phyloP scores from a whole-genome alignment of 1,140 invertebrate species.

The Aleiodes sp. region DNA sequence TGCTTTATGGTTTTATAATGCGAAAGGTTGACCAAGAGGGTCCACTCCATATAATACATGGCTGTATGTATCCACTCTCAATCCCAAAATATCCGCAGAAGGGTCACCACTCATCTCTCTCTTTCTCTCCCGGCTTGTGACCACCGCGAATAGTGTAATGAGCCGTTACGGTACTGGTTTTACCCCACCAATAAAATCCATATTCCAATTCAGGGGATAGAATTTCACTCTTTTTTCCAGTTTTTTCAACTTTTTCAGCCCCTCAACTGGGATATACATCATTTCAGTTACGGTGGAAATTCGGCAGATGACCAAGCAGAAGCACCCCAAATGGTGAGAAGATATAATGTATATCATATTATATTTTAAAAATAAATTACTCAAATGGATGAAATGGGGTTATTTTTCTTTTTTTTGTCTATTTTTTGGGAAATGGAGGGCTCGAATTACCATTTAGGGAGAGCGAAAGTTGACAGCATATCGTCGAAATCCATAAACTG shows the following conservation, averaged over 20 bases:
- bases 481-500: not conserved
- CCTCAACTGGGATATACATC: conserved; percentile 46
- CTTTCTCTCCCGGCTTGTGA: too few species aligned
- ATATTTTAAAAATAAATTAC: conserved; percentile 22
- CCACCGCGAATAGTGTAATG: conserved; percentile 56
- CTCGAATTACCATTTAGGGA: not conserved
- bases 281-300: conserved; percentile 29
- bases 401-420: not conserved
- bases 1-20: conserved; percentile 63
- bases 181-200: conserved; percentile 53
- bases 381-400: not conserved
- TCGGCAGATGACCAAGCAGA: conserved; percentile 2
- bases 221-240: conserved; percentile 23
- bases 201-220: conserved; percentile 43
- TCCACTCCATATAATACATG: conserved; percentile 17
- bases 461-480: not conserved
- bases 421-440: conserved; percentile 24
- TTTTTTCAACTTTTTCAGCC: conserved; percentile 29
- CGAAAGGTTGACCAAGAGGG: conserved; percentile 53
- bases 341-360: conserved; percentile 10
- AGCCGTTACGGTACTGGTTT: conserved; percentile 50
- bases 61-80: conserved; percentile 19
- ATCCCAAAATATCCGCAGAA: conserved; percentile 33
- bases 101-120: conserved; percentile 32
- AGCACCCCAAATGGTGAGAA: not conserved